Evolutionary conservation across 2,113 vertebrate genomes (phyloP), one percentile per base, ranked within the genome.

Genomic region (Erinaceus europaeus): DNA sequence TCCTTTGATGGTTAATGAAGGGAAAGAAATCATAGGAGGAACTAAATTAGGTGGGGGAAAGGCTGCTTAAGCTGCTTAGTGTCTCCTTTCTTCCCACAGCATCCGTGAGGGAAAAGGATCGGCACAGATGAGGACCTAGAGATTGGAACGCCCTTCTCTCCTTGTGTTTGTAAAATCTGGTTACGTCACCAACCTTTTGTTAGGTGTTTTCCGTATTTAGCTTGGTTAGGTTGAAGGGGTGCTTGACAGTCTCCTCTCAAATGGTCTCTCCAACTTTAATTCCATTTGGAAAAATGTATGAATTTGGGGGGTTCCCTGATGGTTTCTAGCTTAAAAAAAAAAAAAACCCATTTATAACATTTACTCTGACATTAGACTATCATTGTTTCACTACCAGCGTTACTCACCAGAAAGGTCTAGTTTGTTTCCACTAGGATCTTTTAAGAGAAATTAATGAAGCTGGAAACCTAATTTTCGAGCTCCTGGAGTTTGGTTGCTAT

Each of bases 391-490:
- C 38, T 71, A n/a, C n/a, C n/a, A n/a, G 23, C 80, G 50, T 5
- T 10, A 72, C 64, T 79, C 55, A 34, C 32, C 65, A 27, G 53
- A 77, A 81, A 61, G 55, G 5, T 55, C 81, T 32, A 36, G 13
- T 84, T 65, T 91, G 1, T 90, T 84, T 80, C 57, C 81, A 57
- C 8, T 12, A 62, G 69, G 76, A 69, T 91, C 84, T 92, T 92
- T 74, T 69, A 71, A 94, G 71, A 79, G 86, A 90, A 91, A 93
- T 87, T 86, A 89, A 94, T 94, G 87, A 95, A 91, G 90, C 88
- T 94, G 73, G 61, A 92, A 80, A 88, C 83, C 93, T 93, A 93
- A 88, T 91, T 92, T 86, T 92, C 91, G 89, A 91, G 62, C 75
- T 84, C 52, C 42, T 46, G 62, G 89, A 90, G 68, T 90, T 91